Base-by-base conservation (phyloP, 2,113 vertebrate genomes). In the Mellivora capensis region DNA sequence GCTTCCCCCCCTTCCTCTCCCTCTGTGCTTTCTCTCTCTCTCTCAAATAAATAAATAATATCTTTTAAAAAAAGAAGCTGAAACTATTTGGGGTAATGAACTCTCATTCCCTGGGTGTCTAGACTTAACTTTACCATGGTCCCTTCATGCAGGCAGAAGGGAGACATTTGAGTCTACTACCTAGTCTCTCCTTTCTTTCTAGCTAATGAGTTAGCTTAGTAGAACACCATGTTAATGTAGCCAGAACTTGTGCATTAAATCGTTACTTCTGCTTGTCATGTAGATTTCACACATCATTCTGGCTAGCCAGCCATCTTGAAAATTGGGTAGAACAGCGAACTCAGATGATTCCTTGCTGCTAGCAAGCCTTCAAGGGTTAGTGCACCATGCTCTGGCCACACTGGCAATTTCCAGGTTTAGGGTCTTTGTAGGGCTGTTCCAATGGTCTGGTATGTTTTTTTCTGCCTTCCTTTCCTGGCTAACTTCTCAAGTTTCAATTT, bases 51-150 rank as follows among this genome's bases (percentile, higher is more conserved):
- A 15, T 31, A 64, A 64, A 34, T 31, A 64, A 64, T 17, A 64
- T 64, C 13, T 64, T 64, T 64, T 31, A 6, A 7, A 34, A 64
- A 62, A 29, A 21, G 76, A 37, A 93, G n/a, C n/a, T 96, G 47
- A 95, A 91, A 62, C 11, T 74, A 82, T 97, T 94, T 95, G 14
- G 49, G 20, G 29, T 72, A 74, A 42, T 57, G 37, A 93, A 31
- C 39, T 93, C 44, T 86, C 62, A 90, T 64, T 4, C 17, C 3
- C 31, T 49, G 31, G 72, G 10, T 86, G 7, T 96, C 31, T 96
- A 25, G 42, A 37, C 44, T 54, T 64, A 59, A 64, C n/a, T 29
- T 90, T 47, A 42, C 47, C 18, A 18, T 86, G 37, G 52, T 71
- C n/a, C 11, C 5, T 87, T 29, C 31, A 34, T 3, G 1, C 37